A percentile compares a stretch with the other conserved stretches of the same genome.
These are phyloP conservation scores for Tonatia bakeri DNA, from an alignment of 2,113 vertebrate genomes.

Conservation along the genomic window DNA sequence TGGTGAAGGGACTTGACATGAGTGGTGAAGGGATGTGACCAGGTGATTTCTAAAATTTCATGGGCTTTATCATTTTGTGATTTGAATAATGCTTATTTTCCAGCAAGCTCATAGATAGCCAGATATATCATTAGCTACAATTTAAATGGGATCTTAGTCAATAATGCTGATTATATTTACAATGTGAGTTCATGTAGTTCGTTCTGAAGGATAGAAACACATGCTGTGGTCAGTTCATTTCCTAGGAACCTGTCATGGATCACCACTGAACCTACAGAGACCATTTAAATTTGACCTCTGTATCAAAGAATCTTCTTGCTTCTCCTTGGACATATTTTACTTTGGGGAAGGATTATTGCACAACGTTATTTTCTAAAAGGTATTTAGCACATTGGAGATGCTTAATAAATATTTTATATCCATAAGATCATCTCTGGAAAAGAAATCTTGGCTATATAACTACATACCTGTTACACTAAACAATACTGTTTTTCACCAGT, in stretches of 20 bases:
- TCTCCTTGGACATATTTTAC: conserved; percentile 1
- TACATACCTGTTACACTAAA: conserved; percentile 30
- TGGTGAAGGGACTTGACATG: no score
- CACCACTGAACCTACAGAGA: background rate
- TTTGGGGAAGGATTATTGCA: background rate
- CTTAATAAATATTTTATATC: conserved; percentile 5
- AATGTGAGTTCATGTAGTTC: background rate
- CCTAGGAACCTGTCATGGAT: background rate
- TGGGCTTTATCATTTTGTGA: background rate
- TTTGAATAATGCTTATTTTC: background rate
- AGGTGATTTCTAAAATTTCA: background rate
- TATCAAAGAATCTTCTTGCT: background rate
- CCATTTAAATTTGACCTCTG: background rate
- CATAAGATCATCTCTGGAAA: background rate
- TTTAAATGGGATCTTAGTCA: background rate
- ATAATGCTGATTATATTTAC: background rate
- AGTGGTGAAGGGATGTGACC: background rate
- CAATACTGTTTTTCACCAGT: conserved; percentile 45
- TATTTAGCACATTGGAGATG: background rate
- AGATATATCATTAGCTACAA: background rate
- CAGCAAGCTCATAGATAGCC: background rate
- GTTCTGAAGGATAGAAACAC: background rate
- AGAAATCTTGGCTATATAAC: conserved; percentile 23
- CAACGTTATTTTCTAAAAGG: background rate
- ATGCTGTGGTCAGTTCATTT: background rate